phyloP scores from a whole-genome alignment of 2,797 vertebrate genomes.

The Sebastes jordani region DNA sequence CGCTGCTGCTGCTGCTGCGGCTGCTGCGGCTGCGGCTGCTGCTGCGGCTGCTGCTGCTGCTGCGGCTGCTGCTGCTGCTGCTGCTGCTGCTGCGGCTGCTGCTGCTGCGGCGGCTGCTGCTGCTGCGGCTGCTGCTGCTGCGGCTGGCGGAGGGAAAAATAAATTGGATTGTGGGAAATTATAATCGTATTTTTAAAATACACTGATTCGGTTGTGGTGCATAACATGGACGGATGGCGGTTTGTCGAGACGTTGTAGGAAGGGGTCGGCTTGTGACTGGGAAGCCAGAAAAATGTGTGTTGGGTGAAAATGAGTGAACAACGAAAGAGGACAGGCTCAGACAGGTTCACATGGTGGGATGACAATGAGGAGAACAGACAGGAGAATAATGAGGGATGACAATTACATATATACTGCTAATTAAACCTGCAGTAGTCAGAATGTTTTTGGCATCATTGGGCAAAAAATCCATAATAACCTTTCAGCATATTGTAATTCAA shows the following conservation, averaged over 20 bases:
- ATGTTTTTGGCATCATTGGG: too few relatives aligned
- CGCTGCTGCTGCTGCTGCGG: not conserved
- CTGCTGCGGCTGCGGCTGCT: not conserved
- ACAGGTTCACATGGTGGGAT: not conserved
- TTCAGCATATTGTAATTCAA: too few relatives aligned
- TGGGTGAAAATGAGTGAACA: not conserved
- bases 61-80: not conserved
- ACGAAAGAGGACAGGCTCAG: constrained; percentile 5
- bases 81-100: not conserved
- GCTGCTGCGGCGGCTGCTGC: not conserved
- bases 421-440: too few relatives aligned
- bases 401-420: not conserved
- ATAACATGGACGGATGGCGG: not conserved
- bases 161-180: constrained; percentile 28
- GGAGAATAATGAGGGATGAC: not conserved
- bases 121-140: not conserved
- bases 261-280: not conserved
- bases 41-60: too few relatives aligned
- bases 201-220: constrained; percentile 16
- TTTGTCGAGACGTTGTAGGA: not conserved
- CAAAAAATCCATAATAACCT: too few relatives aligned
- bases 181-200: constrained; percentile 34
- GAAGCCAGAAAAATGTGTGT: constrained; percentile 32
- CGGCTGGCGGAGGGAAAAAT: not conserved
- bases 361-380: not conserved